Evolutionary conservation across 2,888 invertebrate genomes (phyloP), one percentile per base, ranked within the genome.

Genomic region (Mechanitis messenoides): DNA sequence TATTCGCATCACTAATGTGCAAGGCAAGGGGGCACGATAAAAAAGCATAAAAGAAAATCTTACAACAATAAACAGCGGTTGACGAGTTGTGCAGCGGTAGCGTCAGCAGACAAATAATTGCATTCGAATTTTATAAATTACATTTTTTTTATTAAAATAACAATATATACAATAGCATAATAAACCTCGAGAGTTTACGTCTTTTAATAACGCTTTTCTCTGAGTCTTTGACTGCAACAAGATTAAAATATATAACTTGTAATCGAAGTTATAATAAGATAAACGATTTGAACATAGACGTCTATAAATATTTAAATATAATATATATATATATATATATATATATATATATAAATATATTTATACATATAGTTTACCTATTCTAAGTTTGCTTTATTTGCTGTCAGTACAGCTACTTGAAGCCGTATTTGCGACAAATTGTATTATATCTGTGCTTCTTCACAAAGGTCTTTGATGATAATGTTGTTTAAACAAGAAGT

Each of bases 1-100:
- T 45, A 1, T 35, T 45, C 9, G 3, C 62, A 53, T 60, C 67
- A 54, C 63, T 63, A 63, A 63, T 60, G 53, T 57, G 62, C 62
- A 60, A 60, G 61, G 59, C 59, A 45, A 50, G 61, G 59, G 1
- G 59, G 53, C 50, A 58, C 63, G 63, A 67, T 65, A 67, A 65
- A 63, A 63, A 60, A 63, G 63, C 59, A 65, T 67, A 65, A 65
- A 67, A 65, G 65, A 67, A 31, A 65, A 60, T 65, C 65, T 67
- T 62, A 64, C 63, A 63, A 65, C 61, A 67, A 63, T 67, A 63
- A 65, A 65, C 61, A 67, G 61, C 58, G 63, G 61, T 63, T 64
- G 65, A 67, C 64, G 62, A 66, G 66, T 62, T 56, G 56, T 60
- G 61, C 56, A 47, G 42, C 55, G 7, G 63, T 61, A 67, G 50